Evolutionary conservation across 2,113 vertebrate species (phyloP).

Genomic region (Coryphaenoides rupestris): DNA sequence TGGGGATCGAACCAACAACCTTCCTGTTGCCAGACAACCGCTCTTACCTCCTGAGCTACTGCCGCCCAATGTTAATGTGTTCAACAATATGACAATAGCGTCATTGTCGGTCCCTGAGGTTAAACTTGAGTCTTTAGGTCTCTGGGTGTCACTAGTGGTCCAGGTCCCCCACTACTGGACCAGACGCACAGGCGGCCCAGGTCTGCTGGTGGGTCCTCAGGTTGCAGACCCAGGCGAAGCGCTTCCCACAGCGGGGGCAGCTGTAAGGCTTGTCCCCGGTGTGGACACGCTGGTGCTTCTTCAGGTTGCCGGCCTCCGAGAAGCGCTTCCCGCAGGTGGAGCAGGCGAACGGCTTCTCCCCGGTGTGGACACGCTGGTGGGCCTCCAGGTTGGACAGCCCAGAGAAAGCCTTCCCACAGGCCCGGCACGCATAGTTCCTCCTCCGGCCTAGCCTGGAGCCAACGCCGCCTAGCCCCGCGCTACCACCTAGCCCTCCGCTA

Average conservation of each 20-base stretch:
- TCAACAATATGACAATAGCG: no score
- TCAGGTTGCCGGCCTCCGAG: conserved; percentile 70
- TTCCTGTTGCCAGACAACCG: no score
- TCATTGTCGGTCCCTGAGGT: no score
- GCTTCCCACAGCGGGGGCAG: conserved; percentile 63
- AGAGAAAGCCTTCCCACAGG: conserved; percentile 65
- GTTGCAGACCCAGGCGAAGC: conserved; percentile 72
- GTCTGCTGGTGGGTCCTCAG: conserved; percentile 69
- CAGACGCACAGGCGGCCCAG: conserved; percentile 46
- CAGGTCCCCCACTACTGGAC: no score
- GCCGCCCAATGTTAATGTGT: no score
- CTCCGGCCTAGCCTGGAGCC: conserved; percentile 30
- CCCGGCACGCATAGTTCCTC: conserved; percentile 55
- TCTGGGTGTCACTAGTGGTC: no score
- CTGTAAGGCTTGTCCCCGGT: conserved; percentile 70
- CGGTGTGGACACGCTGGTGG: conserved; percentile 69
- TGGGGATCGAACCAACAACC: no score
- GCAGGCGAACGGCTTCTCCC: conserved; percentile 68
- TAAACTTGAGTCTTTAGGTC: no score
- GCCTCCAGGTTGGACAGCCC: conserved; percentile 66
- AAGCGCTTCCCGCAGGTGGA: conserved; percentile 66
- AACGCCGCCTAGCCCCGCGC: not conserved
- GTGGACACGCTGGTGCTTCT: conserved; percentile 72
- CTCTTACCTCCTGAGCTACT: no score
- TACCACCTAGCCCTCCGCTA: no score